Base-by-base conservation (phyloP, 30 jellyfish, hydroid and myxozoan genomes). In the Haliclystus octoradiatus region DNA sequence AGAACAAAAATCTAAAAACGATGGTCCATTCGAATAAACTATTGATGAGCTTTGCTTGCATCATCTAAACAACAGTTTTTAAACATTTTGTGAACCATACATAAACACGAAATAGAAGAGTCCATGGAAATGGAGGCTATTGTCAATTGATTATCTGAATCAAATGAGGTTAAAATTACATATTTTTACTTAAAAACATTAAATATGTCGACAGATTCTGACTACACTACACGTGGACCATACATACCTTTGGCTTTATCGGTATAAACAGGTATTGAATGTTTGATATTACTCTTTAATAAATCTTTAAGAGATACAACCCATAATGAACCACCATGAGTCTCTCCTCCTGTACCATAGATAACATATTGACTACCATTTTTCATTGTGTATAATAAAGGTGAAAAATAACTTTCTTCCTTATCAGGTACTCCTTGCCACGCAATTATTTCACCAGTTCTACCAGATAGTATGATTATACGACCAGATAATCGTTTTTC, bases 341-440 rank as follows among this genome's bases (percentile, higher is more conserved):
- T 87, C 72, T 87, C 96, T 7, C 96, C 93, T 1, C 96, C 96
- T 1, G 92, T 87, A 5, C 96, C 96, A 80, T 66, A 78, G 0
- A 87, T 70, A 22, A 87, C 92, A 29, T 70, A 47, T 23, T 77
- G 82, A 23, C 85, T 70, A 19, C 94, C 96, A 51, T 78, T 78
- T 68, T 73, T 80, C 75, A 75, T 29, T 2, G 87, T 73, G 74
- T 87, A 87, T 12, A 87, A 33, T n/a, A 87, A 25, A 31, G 96
- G 96, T 25, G 96, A 87, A 66, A 80, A 87, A 53, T 87, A 78
- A 49, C 92, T 75, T 65, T 87, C 96, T 50, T 68, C 69, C 26
- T 67, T 70, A 33, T 79, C 94, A 1, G 96, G 96, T 2, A 82
- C 75, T 12, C 65, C 76, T 26, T 63, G 78, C 81, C 92, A 69